These are phyloP conservation scores for Spisula subtruncata DNA, from an alignment of 2,888 invertebrate species.

Conservation along the genomic window DNA sequence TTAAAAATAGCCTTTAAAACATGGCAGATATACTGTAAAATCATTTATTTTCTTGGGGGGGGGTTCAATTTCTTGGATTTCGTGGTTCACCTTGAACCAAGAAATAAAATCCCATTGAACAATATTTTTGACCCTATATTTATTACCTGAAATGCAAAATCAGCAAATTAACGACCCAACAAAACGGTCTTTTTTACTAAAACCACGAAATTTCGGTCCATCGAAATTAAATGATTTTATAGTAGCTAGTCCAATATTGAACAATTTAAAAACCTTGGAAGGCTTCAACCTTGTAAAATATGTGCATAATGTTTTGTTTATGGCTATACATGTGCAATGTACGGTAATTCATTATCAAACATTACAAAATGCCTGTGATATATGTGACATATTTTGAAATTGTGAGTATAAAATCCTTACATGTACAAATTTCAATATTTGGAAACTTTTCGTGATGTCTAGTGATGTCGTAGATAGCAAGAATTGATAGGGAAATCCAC, in stretches of 20 bases:
- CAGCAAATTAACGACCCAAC: no score
- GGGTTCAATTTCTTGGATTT: no score
- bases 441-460: neutral
- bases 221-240: no score
- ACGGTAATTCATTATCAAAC: neutral
- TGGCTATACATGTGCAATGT: neutral
- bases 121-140: no score
- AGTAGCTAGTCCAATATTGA: neutral
- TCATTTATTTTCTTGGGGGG: no score
- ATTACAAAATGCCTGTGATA: neutral
- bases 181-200: no score
- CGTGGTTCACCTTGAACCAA: no score
- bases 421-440: neutral
- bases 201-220: no score
- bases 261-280: neutral
- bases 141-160: no score
- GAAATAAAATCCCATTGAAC: no score
- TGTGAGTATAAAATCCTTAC: neutral
- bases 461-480: neutral
- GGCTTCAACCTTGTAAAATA: neutral
- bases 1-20: neutral
- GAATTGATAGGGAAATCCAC: neutral
- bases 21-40: no score
- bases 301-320: neutral
- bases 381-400: neutral